Evolutionary conservation across 2,113 vertebrate species (phyloP).

Genomic region (Hiodon tergisus): DNA sequence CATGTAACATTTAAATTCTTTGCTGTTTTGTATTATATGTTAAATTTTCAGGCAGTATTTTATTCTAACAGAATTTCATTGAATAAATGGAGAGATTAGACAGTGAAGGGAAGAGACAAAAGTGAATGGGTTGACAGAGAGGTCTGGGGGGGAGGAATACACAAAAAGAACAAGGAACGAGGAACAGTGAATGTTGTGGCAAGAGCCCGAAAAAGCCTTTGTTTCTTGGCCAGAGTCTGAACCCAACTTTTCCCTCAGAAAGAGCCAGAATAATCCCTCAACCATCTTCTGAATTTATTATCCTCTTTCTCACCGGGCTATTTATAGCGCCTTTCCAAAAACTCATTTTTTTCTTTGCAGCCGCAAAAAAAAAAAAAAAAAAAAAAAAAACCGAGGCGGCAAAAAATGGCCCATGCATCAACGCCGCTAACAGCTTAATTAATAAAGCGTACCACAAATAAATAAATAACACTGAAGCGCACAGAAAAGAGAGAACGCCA

Average conservation of each 20-base stretch:
- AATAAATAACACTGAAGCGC: background rate
- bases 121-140: conserved; percentile 1
- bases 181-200: background rate
- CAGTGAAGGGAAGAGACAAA: conserved; percentile 20
- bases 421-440: conserved; percentile 17
- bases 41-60: no score
- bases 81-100: background rate
- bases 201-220: background rate
- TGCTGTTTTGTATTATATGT: no score
- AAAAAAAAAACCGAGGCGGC: conserved; percentile 5
- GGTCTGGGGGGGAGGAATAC: background rate
- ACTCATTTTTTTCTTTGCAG: conserved; percentile 25
- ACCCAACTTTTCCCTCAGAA: conserved; percentile 16
- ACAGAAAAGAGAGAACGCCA: background rate
- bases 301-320: conserved; percentile 25
- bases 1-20: no score
- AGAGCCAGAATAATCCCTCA: conserved; percentile 38
- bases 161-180: background rate
- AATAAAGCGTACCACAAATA: conserved; percentile 6
- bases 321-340: conserved; percentile 35
- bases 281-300: conserved; percentile 29
- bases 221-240: conserved; percentile 4
- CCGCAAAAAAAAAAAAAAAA: conserved; percentile 21
- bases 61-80: no score
- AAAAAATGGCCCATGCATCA: conserved; percentile 20